These are phyloP conservation scores for Psittacula echo DNA, from an alignment of 2,797 vertebrate genomes.

Conservation along the genomic window DNA sequence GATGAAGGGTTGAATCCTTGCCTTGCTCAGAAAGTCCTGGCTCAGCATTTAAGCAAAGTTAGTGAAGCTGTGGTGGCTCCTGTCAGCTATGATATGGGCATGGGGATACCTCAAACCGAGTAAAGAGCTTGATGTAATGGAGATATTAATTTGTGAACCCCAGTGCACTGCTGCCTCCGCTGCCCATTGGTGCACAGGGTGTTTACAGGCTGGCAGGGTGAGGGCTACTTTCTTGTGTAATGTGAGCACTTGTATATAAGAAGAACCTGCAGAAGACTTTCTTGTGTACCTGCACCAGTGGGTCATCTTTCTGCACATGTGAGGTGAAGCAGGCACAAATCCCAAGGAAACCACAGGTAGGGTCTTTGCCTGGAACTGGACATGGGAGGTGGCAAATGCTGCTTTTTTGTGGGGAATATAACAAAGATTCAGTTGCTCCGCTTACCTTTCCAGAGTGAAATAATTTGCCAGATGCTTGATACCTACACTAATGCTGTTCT, in stretches of 20 bases:
- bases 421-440: background rate
- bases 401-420: background rate
- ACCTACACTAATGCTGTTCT: background rate
- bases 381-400: background rate
- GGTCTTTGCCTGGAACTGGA: background rate
- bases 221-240: background rate
- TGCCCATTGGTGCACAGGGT: background rate
- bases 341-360: background rate
- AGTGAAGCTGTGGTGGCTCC: background rate
- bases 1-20: background rate
- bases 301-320: background rate
- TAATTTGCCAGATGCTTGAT: background rate
- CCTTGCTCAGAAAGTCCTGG: background rate
- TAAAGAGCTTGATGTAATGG: background rate
- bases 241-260: background rate
- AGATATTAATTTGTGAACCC: background rate
- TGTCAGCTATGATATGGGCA: background rate
- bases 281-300: background rate
- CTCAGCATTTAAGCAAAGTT: background rate
- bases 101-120: background rate
- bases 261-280: background rate
- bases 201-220: background rate
- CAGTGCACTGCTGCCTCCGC: fast-evolving
- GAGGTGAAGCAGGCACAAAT: background rate
- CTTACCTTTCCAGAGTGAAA: background rate